Conservation (phyloP, 2,113 vertebrate genomes). For the Callaeas wilsoni region DNA sequence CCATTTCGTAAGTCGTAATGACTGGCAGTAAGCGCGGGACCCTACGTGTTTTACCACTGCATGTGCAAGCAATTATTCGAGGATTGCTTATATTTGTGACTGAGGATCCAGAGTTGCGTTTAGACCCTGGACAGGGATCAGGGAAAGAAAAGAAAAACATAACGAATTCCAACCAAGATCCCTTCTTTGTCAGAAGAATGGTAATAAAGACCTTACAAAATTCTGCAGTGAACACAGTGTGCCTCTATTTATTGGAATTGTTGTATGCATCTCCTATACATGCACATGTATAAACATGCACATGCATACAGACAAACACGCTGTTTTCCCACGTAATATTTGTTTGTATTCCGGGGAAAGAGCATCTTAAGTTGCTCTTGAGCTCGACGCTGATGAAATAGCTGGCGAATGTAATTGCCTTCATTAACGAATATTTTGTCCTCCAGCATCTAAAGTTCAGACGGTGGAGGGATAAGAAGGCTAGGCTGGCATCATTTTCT, state of each 20-base stretch:
- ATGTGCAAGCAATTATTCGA: constrained; percentile 59
- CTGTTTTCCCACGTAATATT: neutral
- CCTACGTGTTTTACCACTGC: neutral
- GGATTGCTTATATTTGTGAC: constrained; percentile 40
- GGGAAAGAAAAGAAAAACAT: neutral
- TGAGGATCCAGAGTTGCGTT: neutral
- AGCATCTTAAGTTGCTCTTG: neutral
- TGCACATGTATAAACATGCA: neutral
- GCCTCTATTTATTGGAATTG: neutral
- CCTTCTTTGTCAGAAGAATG: neutral
- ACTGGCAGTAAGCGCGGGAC: neutral
- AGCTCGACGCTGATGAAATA: neutral
- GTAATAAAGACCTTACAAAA: neutral
- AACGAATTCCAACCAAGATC: neutral
- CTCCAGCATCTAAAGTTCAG: neutral
- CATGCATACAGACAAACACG: rapidly evolving
- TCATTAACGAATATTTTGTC: neutral
- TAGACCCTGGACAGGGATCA: neutral
- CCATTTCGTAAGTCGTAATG: neutral
- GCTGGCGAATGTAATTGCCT: neutral
- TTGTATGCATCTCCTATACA: neutral
- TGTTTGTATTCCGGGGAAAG: neutral
- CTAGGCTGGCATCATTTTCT: neutral
- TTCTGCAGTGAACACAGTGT: neutral
- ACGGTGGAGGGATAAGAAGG: neutral